phyloP scores from a whole-genome alignment of 2,888 invertebrate genomes.

The Drosophila flavopinicola region DNA sequence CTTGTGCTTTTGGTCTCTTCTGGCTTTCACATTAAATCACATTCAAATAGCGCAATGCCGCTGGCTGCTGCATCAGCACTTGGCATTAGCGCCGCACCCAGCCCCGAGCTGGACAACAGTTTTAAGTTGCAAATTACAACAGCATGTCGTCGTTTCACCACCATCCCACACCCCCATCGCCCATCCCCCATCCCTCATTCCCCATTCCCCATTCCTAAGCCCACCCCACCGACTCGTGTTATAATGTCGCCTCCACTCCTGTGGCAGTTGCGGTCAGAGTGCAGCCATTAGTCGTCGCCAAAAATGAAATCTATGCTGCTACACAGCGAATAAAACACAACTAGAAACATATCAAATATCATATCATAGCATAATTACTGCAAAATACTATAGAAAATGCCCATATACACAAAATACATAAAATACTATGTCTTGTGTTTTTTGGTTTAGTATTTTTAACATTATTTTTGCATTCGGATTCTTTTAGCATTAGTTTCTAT shows the following conservation, averaged over 20 bases:
- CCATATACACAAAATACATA: too few relatives aligned
- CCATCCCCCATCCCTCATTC: not conserved
- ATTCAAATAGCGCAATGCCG: conserved; percentile 54
- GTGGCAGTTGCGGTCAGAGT: conserved; percentile 71
- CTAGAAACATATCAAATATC: too few relatives aligned
- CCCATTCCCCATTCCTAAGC: not conserved
- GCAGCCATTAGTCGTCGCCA: conserved; percentile 75
- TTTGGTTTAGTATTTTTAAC: too few relatives aligned
- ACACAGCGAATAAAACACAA: too few relatives aligned
- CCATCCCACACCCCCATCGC: not conserved
- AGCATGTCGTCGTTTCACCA: conserved; percentile 41
- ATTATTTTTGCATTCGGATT: too few relatives aligned
- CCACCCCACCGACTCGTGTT: conserved; percentile 16
- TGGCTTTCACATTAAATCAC: conserved; percentile 65
- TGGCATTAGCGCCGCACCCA: conserved; percentile 49
- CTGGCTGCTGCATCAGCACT: conserved; percentile 59
- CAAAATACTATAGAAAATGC: too few relatives aligned
- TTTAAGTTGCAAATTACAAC: conserved; percentile 72
- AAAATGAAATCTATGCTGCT: conserved; percentile 73
- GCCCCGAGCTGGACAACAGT: conserved; percentile 52
- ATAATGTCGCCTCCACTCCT: conserved; percentile 46
- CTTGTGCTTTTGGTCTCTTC: conserved; percentile 5
- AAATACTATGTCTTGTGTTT: too few relatives aligned
- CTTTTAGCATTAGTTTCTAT: not conserved
- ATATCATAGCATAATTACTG: too few relatives aligned